A percentile compares a stretch with the other conserved stretches of the same genome.
These are phyloP conservation scores for Calosoma granatense DNA, from an alignment of 1,140 invertebrate species.

Conservation along the genomic window DNA sequence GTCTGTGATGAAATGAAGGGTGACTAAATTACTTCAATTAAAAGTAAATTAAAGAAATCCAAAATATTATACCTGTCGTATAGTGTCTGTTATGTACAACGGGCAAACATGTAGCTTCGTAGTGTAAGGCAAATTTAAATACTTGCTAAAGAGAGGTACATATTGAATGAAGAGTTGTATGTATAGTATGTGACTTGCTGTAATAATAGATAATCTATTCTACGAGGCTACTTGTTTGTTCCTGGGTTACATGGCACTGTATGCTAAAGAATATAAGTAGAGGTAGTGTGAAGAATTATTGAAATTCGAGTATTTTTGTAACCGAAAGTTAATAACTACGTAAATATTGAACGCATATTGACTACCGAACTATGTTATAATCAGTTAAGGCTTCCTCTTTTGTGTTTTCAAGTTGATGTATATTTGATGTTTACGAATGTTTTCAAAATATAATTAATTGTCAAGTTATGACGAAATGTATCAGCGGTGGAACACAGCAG, in stretches of 20 bases:
- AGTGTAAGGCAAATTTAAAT: too few species aligned
- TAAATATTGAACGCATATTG: neutral
- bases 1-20: constrained; percentile 34
- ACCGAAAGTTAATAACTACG: neutral
- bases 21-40: constrained; percentile 23
- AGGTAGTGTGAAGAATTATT: neutral
- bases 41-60: neutral
- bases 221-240: too few species aligned
- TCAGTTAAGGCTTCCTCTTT: neutral
- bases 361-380: neutral
- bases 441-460: neutral
- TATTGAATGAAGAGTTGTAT: neutral
- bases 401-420: neutral
- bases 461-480: neutral
- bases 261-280: neutral
- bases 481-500: too few species aligned
- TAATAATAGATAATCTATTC: too few species aligned
- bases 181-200: too few species aligned
- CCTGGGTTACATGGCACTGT: too few species aligned
- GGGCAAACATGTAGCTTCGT: too few species aligned
- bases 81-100: too few species aligned
- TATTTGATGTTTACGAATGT: constrained; percentile 3
- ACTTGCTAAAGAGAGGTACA: neutral
- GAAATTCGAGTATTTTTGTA: constrained; percentile 6
- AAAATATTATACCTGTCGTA: too few species aligned